Evolutionary conservation across 2,113 vertebrate species (phyloP).

Genomic region (Gallinago media): DNA sequence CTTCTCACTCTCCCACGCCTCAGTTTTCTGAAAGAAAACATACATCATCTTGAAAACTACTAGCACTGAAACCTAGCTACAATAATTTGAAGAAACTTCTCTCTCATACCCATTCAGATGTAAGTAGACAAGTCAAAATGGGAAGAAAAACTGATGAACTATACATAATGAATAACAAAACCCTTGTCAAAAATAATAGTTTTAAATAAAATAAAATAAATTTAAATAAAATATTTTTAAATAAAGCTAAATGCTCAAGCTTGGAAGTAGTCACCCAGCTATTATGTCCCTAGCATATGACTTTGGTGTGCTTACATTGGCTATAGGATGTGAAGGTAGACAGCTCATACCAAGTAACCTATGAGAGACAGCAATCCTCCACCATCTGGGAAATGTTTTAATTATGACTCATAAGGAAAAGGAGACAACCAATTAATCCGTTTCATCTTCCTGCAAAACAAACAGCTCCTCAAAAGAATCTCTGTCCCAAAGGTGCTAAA

Average conservation of each 20-base stretch:
- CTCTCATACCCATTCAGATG: background rate
- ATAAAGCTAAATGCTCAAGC: background rate
- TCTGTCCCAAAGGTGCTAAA: background rate
- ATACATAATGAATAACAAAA: background rate
- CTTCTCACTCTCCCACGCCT: constrained; percentile 90
- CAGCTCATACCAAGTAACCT: background rate
- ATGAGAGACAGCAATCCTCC: background rate
- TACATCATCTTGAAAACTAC: background rate
- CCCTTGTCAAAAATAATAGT: background rate
- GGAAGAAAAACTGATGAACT: background rate
- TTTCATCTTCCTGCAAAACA: background rate
- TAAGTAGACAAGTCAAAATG: background rate
- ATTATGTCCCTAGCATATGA: background rate
- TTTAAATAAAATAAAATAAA: background rate
- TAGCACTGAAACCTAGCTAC: background rate
- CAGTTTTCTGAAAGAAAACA: constrained; percentile 86
- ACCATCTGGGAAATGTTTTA: background rate
- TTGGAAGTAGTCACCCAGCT: background rate
- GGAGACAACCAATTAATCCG: background rate
- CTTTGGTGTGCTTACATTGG: background rate
- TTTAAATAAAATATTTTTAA: background rate
- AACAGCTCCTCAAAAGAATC: background rate
- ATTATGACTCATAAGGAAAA: background rate
- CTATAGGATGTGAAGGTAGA: background rate
- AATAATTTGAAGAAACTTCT: background rate